A percentile compares a stretch with the other conserved stretches of the same genome.
These are phyloP conservation scores for Actias luna DNA, from an alignment of 2,888 invertebrate species.

Conservation along the genomic window DNA sequence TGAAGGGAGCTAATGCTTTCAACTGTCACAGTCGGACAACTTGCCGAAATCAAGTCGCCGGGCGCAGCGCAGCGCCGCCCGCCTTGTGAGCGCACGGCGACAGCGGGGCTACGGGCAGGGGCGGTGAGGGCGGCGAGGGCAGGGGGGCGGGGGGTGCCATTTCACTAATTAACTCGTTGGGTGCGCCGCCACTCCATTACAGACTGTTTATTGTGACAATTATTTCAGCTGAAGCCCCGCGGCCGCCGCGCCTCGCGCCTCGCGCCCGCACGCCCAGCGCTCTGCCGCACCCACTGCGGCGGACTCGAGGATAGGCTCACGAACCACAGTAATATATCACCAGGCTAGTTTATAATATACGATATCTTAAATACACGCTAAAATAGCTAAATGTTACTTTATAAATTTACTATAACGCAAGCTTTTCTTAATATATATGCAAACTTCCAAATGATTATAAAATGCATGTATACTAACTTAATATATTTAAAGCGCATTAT, in stretches of 20 bases:
- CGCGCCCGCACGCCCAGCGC: not conserved
- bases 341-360: not conserved
- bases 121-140: too few relatives aligned
- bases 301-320: not conserved
- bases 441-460: too few relatives aligned
- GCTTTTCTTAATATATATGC: too few relatives aligned
- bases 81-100: conserved; percentile 18
- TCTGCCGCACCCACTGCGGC: conserved; percentile 2
- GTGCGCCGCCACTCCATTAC: conserved; percentile 72
- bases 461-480: too few relatives aligned
- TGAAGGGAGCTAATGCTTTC: not conserved
- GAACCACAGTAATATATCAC: not conserved
- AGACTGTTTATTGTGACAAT: conserved; percentile 75
- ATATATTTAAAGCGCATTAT: too few relatives aligned
- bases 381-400: too few relatives aligned
- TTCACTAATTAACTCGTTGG: conserved; percentile 66
- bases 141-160: conserved; percentile 44
- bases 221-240: conserved; percentile 42
- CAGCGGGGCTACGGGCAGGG: conserved; percentile 23
- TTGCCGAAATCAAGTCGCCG: conserved; percentile 34
- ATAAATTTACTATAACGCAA: too few relatives aligned
- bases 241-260: not conserved
- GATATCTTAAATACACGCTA: not conserved
- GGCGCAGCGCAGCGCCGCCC: conserved; percentile 24
- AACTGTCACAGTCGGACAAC: conserved; percentile 19